Evolutionary conservation across 2,888 invertebrate species (phyloP).

Genomic region (Tubulanus polymorphus): DNA sequence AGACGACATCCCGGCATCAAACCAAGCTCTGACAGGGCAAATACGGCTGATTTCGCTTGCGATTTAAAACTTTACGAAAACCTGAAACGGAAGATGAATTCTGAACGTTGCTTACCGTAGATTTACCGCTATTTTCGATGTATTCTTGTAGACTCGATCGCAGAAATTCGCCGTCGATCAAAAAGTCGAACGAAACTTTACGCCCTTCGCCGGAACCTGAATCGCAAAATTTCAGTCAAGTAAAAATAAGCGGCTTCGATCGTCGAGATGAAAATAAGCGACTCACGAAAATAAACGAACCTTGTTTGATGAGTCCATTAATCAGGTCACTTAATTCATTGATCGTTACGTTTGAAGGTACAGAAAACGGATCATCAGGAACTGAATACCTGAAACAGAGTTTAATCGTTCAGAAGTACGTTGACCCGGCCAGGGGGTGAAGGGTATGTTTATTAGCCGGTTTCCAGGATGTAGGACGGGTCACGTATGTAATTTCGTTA

Average conservation of each 20-base stretch:
- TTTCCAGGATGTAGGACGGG: too few relatives aligned
- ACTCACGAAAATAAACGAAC: slow-evolving; percentile 24
- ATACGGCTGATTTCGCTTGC: too few relatives aligned
- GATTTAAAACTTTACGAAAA: too few relatives aligned
- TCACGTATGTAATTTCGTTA: too few relatives aligned
- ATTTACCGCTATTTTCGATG: slow-evolving; percentile 69
- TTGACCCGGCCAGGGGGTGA: not conserved
- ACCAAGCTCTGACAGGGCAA: too few relatives aligned
- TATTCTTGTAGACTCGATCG: slow-evolving; percentile 69
- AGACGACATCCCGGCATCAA: too few relatives aligned
- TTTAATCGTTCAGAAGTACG: slow-evolving; percentile 10
- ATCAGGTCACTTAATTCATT: slow-evolving; percentile 73
- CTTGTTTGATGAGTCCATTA: slow-evolving; percentile 69
- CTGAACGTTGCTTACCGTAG: slow-evolving; percentile 60
- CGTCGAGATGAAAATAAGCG: too few relatives aligned
- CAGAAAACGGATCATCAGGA: slow-evolving; percentile 78
- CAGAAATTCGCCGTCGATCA: slow-evolving; percentile 79
- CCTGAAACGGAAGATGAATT: too few relatives aligned
- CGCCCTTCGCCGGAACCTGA: slow-evolving; percentile 2
- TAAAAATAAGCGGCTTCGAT: too few relatives aligned
- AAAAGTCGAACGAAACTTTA: slow-evolving; percentile 76
- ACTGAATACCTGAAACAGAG: slow-evolving; percentile 72
- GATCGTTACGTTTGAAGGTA: slow-evolving; percentile 68
- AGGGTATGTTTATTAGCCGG: too few relatives aligned
- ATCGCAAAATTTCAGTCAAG: slow-evolving; percentile 10